Conservation (phyloP, 2,888 invertebrate genomes). For the Penaeus monodon region DNA sequence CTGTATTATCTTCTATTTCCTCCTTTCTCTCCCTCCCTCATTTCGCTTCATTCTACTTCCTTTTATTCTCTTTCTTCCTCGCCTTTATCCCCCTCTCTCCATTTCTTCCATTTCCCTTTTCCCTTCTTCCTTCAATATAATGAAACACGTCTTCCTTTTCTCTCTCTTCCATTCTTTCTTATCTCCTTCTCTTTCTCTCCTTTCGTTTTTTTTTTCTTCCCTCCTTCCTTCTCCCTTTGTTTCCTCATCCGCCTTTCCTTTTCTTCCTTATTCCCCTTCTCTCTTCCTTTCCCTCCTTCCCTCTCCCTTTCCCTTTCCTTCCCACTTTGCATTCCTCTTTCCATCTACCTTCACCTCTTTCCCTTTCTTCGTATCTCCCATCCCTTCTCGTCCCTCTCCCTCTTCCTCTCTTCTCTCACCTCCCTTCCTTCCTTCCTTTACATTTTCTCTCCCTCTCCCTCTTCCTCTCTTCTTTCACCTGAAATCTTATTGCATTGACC, state of each 20-base stretch:
- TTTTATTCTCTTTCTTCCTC: background rate
- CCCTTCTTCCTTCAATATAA: too few relatives aligned
- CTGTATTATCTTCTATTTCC: background rate
- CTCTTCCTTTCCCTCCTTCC: background rate
- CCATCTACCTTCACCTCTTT: background rate
- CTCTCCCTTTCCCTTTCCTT: background rate
- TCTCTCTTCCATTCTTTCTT: too few relatives aligned
- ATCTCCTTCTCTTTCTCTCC: too few relatives aligned
- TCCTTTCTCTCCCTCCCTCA: too few relatives aligned
- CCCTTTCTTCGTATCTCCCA: background rate
- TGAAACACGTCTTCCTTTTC: background rate
- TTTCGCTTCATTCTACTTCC: background rate
- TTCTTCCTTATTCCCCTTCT: too few relatives aligned
- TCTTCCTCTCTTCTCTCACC: too few relatives aligned
- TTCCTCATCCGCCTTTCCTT: too few relatives aligned
- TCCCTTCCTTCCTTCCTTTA: too few relatives aligned
- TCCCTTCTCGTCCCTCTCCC: background rate
- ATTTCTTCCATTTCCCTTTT: background rate
- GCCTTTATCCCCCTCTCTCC: background rate
- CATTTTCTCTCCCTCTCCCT: background rate
- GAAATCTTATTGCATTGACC: background rate
- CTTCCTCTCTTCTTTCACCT: constrained; percentile 1
- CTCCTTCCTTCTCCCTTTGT: too few relatives aligned
- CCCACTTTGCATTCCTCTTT: background rate
- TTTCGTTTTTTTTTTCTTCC: too few relatives aligned